Base-by-base conservation (phyloP, 2,888 invertebrate genomes). In the Limnephilus marmoratus region DNA sequence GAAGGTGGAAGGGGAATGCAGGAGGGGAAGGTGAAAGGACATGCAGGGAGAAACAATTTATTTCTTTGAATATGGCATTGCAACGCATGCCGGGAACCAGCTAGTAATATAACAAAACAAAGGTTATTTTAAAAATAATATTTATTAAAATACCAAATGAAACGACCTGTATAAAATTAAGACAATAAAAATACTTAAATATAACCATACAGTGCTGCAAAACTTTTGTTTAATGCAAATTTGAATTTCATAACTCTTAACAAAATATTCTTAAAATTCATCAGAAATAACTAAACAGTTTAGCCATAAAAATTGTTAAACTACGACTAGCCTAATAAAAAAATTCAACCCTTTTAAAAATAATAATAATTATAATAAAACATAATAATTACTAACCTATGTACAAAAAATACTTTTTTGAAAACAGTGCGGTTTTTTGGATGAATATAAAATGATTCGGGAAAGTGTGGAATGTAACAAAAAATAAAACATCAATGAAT, bases 51-150 rank as follows among this genome's bases (percentile, higher is more conserved):
- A 37, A 37, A 37, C 3, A 3, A 37, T 37, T 37, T 37, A 37
- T 37, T 37, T 37, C 37, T 37, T 37, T 37, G 37, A 37, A 37
- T 37, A 37, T 37, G 37, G 37, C 4, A 37, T 37, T 37, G 37
- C 37, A 37, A 37, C 37, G 37, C 37, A 37, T 37, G 37, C 37
- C 37, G 37, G 37, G 37, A 37, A 37, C 37, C 37, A 37, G 37
- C 4, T 37, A 37, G 37, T 37, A 37, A 37, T 37, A 41, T 9
- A 41, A 41, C n/a, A 86, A 24, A 29, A 41, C 41, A 86, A 86
- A 86, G 2, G 86, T 37, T 41, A 86, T 45, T 86, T 86, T 85
- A 41, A 86, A 49, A 86, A 86, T 86, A 86, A 86, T 45, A 86
- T 86, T 86, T 45, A 45, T 45, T 86, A 37, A 3, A 37, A 45